Conservation (phyloP, 2,113 vertebrate species). For the Colinus virginianus region DNA sequence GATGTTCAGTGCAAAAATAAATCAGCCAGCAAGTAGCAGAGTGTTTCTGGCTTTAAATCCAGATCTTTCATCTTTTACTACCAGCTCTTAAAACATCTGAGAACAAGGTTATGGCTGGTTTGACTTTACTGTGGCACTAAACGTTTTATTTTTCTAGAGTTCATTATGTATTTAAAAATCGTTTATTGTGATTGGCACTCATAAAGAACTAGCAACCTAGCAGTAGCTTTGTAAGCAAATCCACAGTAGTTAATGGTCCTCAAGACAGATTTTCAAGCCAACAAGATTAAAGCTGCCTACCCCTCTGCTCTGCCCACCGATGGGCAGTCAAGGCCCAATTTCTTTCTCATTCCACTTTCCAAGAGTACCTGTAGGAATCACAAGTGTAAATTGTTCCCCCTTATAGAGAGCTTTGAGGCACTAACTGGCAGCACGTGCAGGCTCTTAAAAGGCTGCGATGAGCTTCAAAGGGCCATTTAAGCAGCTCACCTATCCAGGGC, state of each 20-base stretch:
- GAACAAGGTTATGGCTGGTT: constrained; percentile 1
- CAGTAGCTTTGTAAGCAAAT: background rate
- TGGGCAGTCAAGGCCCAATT: background rate
- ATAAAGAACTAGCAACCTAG: background rate
- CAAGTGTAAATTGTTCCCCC: background rate
- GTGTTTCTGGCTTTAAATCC: background rate
- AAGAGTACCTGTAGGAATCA: background rate
- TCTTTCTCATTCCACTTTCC: background rate
- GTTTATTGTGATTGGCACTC: background rate
- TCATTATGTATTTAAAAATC: background rate
- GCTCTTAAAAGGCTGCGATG: background rate
- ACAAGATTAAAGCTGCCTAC: accelerated
- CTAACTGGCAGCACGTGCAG: background rate
- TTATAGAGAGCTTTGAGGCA: background rate
- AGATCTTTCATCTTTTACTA: background rate
- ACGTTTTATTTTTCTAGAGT: background rate
- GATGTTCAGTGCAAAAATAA: background rate
- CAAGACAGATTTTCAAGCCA: background rate
- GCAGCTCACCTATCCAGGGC: background rate
- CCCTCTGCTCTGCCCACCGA: background rate
- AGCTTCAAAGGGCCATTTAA: background rate
- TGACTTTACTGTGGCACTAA: background rate
- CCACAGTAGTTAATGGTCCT: accelerated
- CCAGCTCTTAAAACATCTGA: background rate
- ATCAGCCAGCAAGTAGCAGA: constrained; percentile 34